phyloP scores from a whole-genome alignment of 1,140 invertebrate genomes.

The Lasioglossum baleicum region DNA sequence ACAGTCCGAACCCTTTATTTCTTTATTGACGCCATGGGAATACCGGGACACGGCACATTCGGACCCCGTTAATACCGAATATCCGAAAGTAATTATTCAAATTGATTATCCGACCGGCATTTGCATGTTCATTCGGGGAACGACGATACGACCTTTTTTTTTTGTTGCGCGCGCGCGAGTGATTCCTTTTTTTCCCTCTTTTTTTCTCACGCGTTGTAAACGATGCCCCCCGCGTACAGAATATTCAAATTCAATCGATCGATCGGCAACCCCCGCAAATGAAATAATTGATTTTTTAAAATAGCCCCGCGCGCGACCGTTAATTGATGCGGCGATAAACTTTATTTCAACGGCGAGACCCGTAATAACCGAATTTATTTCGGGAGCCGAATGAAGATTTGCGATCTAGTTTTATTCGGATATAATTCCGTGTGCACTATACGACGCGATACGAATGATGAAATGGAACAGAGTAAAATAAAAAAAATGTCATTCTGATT shows the following conservation, averaged over 20 bases:
- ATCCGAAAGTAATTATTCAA: conserved; percentile 58
- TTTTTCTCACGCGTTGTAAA: conserved; percentile 18
- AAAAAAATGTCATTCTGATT: too few relatives aligned
- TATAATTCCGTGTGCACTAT: too few relatives aligned
- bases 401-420: too few relatives aligned
- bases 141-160: conserved; percentile 29
- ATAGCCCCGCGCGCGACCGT: background rate
- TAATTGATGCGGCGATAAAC: background rate
- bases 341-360: background rate
- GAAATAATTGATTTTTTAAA: conserved; percentile 23
- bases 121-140: conserved; percentile 36
- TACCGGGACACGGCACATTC: conserved; percentile 21
- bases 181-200: conserved; percentile 4
- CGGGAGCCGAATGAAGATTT: background rate
- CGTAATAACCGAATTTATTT: background rate
- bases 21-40: conserved; percentile 54
- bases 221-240: background rate
- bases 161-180: background rate
- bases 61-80: conserved; percentile 50
- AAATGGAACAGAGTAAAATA: too few relatives aligned
- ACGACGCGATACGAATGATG: too few relatives aligned
- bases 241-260: conserved; percentile 27
- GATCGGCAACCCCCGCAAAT: background rate
- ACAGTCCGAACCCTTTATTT: conserved; percentile 41
- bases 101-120: conserved; percentile 48